Percentiles rank a stretch among this genome's conserved stretches.
phyloP scores from a whole-genome alignment of 2,797 vertebrate genomes.

The Rhinogobio ventralis region DNA sequence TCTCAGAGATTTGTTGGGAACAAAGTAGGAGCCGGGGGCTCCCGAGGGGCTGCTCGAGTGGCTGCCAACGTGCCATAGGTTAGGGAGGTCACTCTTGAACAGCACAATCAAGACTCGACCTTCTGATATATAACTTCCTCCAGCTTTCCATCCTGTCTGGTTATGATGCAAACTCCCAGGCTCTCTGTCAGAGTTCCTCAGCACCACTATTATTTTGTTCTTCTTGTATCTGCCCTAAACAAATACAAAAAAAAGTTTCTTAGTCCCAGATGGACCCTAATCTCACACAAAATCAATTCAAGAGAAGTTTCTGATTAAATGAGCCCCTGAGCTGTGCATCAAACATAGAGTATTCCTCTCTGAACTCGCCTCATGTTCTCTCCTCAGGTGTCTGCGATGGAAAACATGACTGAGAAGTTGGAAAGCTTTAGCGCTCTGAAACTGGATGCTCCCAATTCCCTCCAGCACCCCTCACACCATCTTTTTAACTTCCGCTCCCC shows the following conservation, averaged over 20 bases:
- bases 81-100: conserved; percentile 79
- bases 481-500: conserved; percentile 97
- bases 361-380: conserved; percentile 14
- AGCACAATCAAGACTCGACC: conserved; percentile 82
- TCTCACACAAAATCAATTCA: conserved; percentile 34
- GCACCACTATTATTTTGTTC: conserved; percentile 43
- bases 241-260: background rate
- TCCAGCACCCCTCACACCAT: conserved; percentile 93
- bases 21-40: conserved; percentile 69
- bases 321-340: conserved; percentile 15
- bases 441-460: conserved; percentile 85
- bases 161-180: conserved; percentile 61
- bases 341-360: conserved; percentile 37
- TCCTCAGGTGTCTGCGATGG: conserved; percentile 95
- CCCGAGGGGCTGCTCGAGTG: conserved; percentile 63
- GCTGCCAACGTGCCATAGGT: conserved; percentile 86
- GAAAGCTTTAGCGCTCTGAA: conserved; percentile 94
- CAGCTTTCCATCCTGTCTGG: conserved; percentile 71
- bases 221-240: conserved; percentile 33
- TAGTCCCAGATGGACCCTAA: conserved; percentile 11
- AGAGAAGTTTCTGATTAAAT: conserved; percentile 23
- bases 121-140: conserved; percentile 86
- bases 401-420: conserved; percentile 98
- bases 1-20: conserved; percentile 64
- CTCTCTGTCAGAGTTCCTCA: conserved; percentile 32